A percentile compares a stretch with the other conserved stretches of the same genome.
Evolutionary conservation across 2,888 invertebrate genomes (phyloP).

Genomic region (Sarcophaga caerulescens): DNA sequence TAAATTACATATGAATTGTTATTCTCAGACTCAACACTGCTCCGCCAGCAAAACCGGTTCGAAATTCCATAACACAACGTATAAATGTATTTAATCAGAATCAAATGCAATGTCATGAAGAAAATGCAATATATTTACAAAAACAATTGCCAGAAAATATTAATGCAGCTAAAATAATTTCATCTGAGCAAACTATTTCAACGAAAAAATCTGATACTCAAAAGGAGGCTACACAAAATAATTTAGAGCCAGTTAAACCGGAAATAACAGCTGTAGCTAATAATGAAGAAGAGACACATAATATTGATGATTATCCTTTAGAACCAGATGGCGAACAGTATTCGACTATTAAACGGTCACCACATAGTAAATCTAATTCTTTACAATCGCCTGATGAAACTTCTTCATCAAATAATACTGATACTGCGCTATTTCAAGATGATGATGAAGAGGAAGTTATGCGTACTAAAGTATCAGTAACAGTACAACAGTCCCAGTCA

Average conservation of each 20-base stretch:
- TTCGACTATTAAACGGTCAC: slow-evolving; percentile 87
- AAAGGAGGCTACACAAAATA: neutral
- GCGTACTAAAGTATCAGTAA: slow-evolving; percentile 76
- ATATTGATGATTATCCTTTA: slow-evolving; percentile 83
- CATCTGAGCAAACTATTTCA: slow-evolving; percentile 42
- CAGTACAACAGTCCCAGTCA: slow-evolving; percentile 76
- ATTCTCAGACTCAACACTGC: slow-evolving; percentile 76
- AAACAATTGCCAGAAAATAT: slow-evolving; percentile 57
- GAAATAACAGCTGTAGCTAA: slow-evolving; percentile 74
- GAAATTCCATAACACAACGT: slow-evolving; percentile 86
- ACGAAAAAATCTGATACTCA: neutral
- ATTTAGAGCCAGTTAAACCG: slow-evolving; percentile 73
- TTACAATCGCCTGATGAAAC: slow-evolving; percentile 80
- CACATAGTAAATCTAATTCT: slow-evolving; percentile 83
- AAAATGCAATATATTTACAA: slow-evolving; percentile 70
- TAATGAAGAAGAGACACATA: slow-evolving; percentile 74
- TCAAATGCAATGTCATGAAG: slow-evolving; percentile 65
- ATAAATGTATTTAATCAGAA: slow-evolving; percentile 83
- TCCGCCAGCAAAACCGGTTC: slow-evolving; percentile 85
- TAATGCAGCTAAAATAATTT: neutral
- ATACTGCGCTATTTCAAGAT: slow-evolving; percentile 74
- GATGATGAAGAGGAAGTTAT: slow-evolving; percentile 71
- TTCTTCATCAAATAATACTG: slow-evolving; percentile 77
- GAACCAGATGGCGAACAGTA: slow-evolving; percentile 86
- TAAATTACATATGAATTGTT: slow-evolving; percentile 1